Conservation (phyloP, 1,140 invertebrate genomes). For the Neocloeon triangulifer region DNA sequence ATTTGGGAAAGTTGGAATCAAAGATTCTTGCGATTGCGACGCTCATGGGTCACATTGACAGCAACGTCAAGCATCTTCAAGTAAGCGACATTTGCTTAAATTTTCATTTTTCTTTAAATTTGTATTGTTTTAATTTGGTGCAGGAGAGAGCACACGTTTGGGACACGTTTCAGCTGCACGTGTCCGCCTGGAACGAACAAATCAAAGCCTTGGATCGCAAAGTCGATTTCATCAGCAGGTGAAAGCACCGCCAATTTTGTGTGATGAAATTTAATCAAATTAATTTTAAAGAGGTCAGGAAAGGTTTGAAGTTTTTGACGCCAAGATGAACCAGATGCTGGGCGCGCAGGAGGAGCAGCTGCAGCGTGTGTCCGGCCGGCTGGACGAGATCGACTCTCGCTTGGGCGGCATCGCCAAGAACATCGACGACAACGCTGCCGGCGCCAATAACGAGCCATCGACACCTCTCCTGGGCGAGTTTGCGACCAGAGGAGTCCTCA, state of each 20-base stretch:
- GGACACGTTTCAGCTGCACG: slow-evolving; percentile 22
- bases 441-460: neutral
- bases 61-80: slow-evolving; percentile 16
- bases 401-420: no score
- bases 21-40: slow-evolving; percentile 14
- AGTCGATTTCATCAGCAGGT: slow-evolving; percentile 21
- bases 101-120: no score
- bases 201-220: slow-evolving; percentile 21
- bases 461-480: slow-evolving; percentile 8
- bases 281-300: slow-evolving; percentile 18
- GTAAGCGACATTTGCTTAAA: no score
- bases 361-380: no score
- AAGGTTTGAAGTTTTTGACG: slow-evolving; percentile 14
- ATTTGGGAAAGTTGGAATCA: slow-evolving; percentile 16
- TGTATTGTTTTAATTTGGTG: slow-evolving; percentile 12
- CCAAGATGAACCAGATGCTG: slow-evolving; percentile 13
- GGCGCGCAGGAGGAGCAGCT: no score
- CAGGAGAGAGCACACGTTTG: slow-evolving; percentile 21
- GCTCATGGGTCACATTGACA: slow-evolving; percentile 16
- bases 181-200: slow-evolving; percentile 22
- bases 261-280: neutral
- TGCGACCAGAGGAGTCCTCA: slow-evolving; percentile 15
- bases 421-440: no score
- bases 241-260: slow-evolving; percentile 1
- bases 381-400: no score